A percentile compares a stretch with the other conserved stretches of the same genome.
Conservation (phyloP, 2,113 vertebrate species). For the Saimiri boliviensis region DNA sequence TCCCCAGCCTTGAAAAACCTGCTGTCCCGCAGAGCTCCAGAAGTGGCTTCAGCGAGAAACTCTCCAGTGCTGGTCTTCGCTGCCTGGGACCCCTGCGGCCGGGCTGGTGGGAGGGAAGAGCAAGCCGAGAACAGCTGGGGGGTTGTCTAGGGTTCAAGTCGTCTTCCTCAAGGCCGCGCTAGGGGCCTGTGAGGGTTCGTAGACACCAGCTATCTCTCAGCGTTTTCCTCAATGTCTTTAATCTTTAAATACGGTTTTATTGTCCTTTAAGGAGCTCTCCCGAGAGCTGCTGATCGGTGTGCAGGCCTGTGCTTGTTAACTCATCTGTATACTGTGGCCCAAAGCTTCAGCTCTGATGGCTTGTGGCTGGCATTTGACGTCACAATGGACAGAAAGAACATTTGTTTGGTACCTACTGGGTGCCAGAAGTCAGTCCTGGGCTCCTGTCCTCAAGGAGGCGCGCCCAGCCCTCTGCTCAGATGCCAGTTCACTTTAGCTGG, state of each 20-base stretch:
- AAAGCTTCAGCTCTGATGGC: accelerated
- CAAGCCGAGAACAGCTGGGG: accelerated
- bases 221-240: accelerated
- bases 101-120: accelerated
- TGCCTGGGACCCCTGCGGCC: accelerated
- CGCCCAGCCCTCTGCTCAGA: too few relatives aligned
- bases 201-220: background rate
- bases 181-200: accelerated
- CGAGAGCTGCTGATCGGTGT: accelerated
- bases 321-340: accelerated
- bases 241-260: background rate
- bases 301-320: accelerated
- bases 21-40: accelerated
- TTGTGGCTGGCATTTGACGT: accelerated
- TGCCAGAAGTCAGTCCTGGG: background rate
- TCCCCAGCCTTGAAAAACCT: too few relatives aligned
- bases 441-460: accelerated
- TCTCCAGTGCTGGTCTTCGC: accelerated
- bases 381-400: accelerated
- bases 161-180: accelerated
- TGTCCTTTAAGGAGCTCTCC: background rate
- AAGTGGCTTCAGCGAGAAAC: accelerated
- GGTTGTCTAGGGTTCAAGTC: accelerated
- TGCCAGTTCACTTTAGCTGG: accelerated
- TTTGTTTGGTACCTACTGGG: background rate